These are phyloP conservation scores for Macrocentrus cingulum DNA, from an alignment of 1,140 invertebrate species.

Conservation along the genomic window DNA sequence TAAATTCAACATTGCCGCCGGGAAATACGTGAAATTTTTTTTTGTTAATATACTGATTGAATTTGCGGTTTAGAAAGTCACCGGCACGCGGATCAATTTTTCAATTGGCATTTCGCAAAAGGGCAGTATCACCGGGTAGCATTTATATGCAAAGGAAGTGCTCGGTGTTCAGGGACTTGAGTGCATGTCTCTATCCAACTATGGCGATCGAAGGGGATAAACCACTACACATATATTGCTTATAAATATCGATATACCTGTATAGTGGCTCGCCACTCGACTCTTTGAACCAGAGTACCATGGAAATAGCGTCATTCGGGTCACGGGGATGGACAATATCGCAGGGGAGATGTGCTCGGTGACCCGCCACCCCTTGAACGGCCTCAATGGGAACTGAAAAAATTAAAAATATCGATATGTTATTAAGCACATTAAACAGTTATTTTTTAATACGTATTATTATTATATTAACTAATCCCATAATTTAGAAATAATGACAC, in stretches of 20 bases:
- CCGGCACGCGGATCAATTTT: too few relatives aligned
- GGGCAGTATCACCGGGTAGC: neutral
- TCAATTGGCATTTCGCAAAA: neutral
- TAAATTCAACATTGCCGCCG: too few relatives aligned
- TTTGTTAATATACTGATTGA: too few relatives aligned
- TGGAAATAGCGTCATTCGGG: slow-evolving; percentile 76
- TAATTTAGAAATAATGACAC: too few relatives aligned
- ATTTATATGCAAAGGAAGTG: slow-evolving; percentile 11
- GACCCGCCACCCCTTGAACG: slow-evolving; percentile 77
- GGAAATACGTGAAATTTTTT: too few relatives aligned
- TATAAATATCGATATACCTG: slow-evolving; percentile 63
- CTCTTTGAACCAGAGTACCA: slow-evolving; percentile 88
- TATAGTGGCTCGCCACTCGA: slow-evolving; percentile 81
- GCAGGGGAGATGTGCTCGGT: slow-evolving; percentile 77
- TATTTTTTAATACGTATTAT: neutral
- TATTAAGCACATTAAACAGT: slow-evolving; percentile 1
- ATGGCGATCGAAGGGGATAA: slow-evolving; percentile 8
- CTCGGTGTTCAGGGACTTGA: neutral
- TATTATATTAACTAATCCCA: neutral
- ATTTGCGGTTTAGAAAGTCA: too few relatives aligned
- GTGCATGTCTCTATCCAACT: neutral
- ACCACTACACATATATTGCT: neutral
- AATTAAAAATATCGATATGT: slow-evolving; percentile 37
- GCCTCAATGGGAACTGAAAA: slow-evolving; percentile 76
- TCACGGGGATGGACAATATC: slow-evolving; percentile 74